Percentiles rank a stretch among this genome's conserved stretches.
phyloP scores from a whole-genome alignment of 2,113 vertebrate species.

The Panthera uncia region DNA sequence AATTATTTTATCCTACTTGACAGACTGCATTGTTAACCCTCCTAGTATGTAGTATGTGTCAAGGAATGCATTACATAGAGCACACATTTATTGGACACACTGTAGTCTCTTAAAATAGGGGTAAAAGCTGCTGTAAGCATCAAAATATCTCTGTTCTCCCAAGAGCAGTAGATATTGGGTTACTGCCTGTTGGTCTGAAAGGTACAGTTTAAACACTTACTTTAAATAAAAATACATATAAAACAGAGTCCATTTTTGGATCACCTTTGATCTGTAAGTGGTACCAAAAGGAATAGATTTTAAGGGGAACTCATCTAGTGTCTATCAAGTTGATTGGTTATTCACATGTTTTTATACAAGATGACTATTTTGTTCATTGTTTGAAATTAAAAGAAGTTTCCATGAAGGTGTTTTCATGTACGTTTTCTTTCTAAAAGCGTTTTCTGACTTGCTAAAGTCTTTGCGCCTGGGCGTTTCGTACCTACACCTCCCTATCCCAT shows the following conservation, averaged over 20 bases:
- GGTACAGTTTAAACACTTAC: constrained; percentile 69
- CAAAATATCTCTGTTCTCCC: constrained; percentile 44
- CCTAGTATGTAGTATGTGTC: background rate
- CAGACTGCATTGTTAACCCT: background rate
- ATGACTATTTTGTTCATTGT: background rate
- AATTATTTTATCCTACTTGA: background rate
- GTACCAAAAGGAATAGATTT: constrained; percentile 49
- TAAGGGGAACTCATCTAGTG: constrained; percentile 52
- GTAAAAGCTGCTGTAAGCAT: background rate
- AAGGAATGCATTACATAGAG: background rate
- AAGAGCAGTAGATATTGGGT: background rate
- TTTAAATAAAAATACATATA: constrained; percentile 67
- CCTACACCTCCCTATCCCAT: background rate
- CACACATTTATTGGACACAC: background rate
- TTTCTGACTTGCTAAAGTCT: background rate
- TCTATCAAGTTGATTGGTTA: constrained; percentile 33
- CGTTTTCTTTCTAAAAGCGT: background rate
- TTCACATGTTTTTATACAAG: constrained; percentile 4
- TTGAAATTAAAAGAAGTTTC: background rate
- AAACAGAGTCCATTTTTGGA: constrained; percentile 67
- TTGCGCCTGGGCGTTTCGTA: background rate
- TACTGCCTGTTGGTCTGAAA: constrained; percentile 60
- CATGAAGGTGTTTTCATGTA: background rate
- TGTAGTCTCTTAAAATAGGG: constrained; percentile 51
- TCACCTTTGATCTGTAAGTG: constrained; percentile 44